A percentile compares a stretch with the other conserved stretches of the same genome.
These are phyloP conservation scores for Piprites chloris DNA, from an alignment of 2,113 vertebrate genomes.

Conservation along the genomic window DNA sequence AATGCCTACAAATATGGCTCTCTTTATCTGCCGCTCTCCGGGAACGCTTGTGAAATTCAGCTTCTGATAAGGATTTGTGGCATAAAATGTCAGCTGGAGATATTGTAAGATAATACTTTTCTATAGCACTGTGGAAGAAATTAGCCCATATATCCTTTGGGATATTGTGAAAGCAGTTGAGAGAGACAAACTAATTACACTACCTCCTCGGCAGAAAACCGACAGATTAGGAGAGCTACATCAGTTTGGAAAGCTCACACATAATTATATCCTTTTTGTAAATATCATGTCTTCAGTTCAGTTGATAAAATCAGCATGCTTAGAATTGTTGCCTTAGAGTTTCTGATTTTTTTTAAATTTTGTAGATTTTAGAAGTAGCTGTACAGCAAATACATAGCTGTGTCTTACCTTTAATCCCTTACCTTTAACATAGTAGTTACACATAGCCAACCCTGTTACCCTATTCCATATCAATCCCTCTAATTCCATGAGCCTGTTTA, in stretches of 20 bases:
- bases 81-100: conserved; percentile 51
- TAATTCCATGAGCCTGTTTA: no score
- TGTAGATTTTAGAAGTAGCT: no score
- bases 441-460: no score
- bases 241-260: background rate
- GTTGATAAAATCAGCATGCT: background rate
- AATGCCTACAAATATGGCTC: conserved; percentile 24
- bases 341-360: no score
- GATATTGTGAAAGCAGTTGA: conserved; percentile 36
- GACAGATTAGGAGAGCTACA: background rate
- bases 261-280: background rate
- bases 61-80: conserved; percentile 40
- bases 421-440: no score
- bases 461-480: no score
- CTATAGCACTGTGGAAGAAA: background rate
- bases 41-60: conserved; percentile 43
- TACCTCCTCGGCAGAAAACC: conserved; percentile 20
- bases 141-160: conserved; percentile 46
- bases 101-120: conserved; percentile 55
- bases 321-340: no score
- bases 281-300: background rate
- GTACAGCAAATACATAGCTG: no score
- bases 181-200: conserved; percentile 59
- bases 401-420: no score
- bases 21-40: conserved; percentile 36